Conservation (phyloP, 2,888 invertebrate species). For the Drosophila parthenogenetica region DNA sequence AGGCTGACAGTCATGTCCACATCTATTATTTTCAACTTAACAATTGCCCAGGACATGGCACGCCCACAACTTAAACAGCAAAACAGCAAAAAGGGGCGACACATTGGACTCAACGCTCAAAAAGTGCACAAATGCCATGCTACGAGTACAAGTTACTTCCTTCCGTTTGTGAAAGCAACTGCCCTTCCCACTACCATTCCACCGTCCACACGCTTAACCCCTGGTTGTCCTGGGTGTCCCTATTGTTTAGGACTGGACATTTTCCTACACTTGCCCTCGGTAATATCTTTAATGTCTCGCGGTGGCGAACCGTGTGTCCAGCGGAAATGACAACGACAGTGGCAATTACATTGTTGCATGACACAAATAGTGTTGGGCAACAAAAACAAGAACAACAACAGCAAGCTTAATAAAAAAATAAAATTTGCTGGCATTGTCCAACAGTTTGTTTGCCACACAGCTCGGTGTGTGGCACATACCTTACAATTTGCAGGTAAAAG, state of each 20-base stretch:
- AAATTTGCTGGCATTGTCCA: constrained; percentile 55
- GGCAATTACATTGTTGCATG: constrained; percentile 85
- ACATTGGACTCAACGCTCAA: constrained; percentile 53
- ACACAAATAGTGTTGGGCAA: constrained; percentile 82
- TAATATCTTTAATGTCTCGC: constrained; percentile 72
- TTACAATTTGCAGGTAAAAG: constrained; percentile 21
- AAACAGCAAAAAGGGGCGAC: constrained; percentile 41
- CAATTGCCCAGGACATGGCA: constrained; percentile 68
- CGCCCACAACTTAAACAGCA: constrained; percentile 57
- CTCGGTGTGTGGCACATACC: constrained; percentile 14
- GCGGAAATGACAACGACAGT: constrained; percentile 84
- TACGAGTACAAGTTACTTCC: constrained; percentile 79
- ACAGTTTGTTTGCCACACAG: constrained; percentile 37
- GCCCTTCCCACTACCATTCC: neutral
- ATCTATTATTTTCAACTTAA: constrained; percentile 79
- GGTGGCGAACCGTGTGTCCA: constrained; percentile 75
- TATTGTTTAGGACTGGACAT: constrained; percentile 39
- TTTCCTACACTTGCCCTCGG: constrained; percentile 33
- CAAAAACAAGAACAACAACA: constrained; percentile 46
- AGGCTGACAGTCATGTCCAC: constrained; percentile 74
- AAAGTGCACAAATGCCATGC: constrained; percentile 78
- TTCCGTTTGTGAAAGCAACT: constrained; percentile 54
- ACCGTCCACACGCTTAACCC: neutral
- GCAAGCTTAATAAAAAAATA: constrained; percentile 53
- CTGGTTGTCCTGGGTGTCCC: constrained; percentile 11